Base-by-base conservation (phyloP, 2,888 invertebrate species). In the Drosophila rubida region DNA sequence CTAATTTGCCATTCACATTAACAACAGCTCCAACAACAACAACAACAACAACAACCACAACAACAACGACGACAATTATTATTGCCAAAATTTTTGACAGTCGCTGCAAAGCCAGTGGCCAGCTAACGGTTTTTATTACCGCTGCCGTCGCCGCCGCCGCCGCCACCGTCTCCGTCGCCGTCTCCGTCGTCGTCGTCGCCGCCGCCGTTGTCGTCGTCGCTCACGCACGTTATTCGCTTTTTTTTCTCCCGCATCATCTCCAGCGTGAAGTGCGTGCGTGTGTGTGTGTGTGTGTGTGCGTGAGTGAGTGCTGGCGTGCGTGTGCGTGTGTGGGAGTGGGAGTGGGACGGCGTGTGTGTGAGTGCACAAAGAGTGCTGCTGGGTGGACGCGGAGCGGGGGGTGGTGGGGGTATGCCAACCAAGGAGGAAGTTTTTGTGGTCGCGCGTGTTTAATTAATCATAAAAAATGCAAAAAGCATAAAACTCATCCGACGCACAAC, bases 391-490 rank as follows among this genome's bases (percentile, higher is more conserved):
- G 2, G 30, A 58, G 55, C 45, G 37, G 19, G 46, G 32, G 35
- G 39, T 19, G 19, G 19, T 19, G 19, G 19, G 19, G 19, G n/a
- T n/a, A n/a, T 19, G 19, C 19, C 5, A 35, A 30, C 23, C 22
- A 39, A n/a, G 46, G 44, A n/a, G 46, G 50, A 64, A 74, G 62
- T 59, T 70, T 60, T 61, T 77, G 80, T 66, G 85, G 73, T 75
- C 76, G 81, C 76, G 83, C 82, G 87, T 87, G 85, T 87, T 84
- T 86, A 82, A 82, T 82, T 82, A 86, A 83, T 82, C 87, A 82
- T 82, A 84, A 83, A 83, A 75, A 59, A 35, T 67, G 75, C 65
- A 66, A 60, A 58, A 54, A 54, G 62, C 53, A 64, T 69, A 60
- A 76, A 66, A 54, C 53, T 32, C 32, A 32, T 32, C 1, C n/a